phyloP scores from a whole-genome alignment of 2,797 vertebrate species.

The Eleutherodactylus coqui region DNA sequence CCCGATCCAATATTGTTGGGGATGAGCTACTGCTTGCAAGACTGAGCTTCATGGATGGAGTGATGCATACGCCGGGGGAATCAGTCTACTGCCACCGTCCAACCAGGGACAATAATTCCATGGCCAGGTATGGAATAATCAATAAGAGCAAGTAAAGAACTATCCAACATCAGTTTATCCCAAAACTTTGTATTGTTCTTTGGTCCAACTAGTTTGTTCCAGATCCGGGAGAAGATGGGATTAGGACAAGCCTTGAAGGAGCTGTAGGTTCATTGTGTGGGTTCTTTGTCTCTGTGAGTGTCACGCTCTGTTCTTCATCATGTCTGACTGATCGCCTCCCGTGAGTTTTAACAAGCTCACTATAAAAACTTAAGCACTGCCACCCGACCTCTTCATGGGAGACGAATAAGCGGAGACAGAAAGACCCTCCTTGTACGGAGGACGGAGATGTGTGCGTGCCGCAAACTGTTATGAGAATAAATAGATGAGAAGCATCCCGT shows the following conservation, averaged over 20 bases:
- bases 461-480: constrained; percentile 37
- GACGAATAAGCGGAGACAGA: constrained; percentile 12
- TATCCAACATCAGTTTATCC: neutral
- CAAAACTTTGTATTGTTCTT: neutral
- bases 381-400: neutral
- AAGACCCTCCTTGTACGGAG: constrained; percentile 1
- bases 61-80: neutral
- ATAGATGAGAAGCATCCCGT: constrained; percentile 63
- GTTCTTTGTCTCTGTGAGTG: constrained; percentile 15
- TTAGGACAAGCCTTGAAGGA: neutral
- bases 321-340: neutral
- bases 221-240: neutral
- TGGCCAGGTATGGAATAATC: too few species aligned
- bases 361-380: constrained; percentile 30
- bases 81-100: neutral
- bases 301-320: neutral
- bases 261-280: neutral
- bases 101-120: neutral
- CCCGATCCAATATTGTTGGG: neutral
- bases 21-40: too few species aligned
- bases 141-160: neutral
- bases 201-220: neutral
- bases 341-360: constrained; percentile 40
- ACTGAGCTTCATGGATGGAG: neutral
- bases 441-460: constrained; percentile 1